phyloP scores from a whole-genome alignment of 2,797 vertebrate species.

The Brachyrhaphis roseni region DNA sequence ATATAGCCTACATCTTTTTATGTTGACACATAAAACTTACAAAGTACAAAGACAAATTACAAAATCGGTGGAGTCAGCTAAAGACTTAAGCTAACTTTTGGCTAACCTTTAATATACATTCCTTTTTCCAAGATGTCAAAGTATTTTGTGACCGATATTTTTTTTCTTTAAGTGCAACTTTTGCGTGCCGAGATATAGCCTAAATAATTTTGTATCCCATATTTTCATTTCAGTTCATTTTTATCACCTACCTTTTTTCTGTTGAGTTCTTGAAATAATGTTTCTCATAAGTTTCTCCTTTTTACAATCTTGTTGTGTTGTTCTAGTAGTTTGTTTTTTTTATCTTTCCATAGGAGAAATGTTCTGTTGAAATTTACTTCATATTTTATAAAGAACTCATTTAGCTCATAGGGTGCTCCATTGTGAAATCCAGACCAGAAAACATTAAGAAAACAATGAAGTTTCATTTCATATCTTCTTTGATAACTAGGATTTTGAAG shows the following conservation, averaged over 20 bases:
- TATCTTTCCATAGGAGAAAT: slow-evolving; percentile 9
- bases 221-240: background rate
- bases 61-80: background rate
- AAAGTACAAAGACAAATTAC: background rate
- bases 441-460: slow-evolving; percentile 32
- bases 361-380: slow-evolving; percentile 25
- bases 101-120: background rate
- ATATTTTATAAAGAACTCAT: slow-evolving; percentile 21
- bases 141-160: background rate
- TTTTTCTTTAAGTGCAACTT: background rate
- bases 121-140: background rate
- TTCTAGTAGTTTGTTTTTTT: slow-evolving; percentile 7
- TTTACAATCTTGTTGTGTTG: slow-evolving; percentile 26
- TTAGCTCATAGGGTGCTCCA: slow-evolving; percentile 39
- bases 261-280: background rate
- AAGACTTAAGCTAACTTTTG: background rate
- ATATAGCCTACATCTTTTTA: slow-evolving; percentile 1
- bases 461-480: slow-evolving; percentile 5
- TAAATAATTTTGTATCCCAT: background rate
- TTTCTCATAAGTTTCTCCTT: slow-evolving; percentile 34
- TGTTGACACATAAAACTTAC: background rate
- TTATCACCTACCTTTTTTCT: background rate
- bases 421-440: slow-evolving; percentile 5
- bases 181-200: background rate
- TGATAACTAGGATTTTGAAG: background rate